Conservation (phyloP, 2,888 invertebrate genomes). For the Fissipunctia ypsillon region DNA sequence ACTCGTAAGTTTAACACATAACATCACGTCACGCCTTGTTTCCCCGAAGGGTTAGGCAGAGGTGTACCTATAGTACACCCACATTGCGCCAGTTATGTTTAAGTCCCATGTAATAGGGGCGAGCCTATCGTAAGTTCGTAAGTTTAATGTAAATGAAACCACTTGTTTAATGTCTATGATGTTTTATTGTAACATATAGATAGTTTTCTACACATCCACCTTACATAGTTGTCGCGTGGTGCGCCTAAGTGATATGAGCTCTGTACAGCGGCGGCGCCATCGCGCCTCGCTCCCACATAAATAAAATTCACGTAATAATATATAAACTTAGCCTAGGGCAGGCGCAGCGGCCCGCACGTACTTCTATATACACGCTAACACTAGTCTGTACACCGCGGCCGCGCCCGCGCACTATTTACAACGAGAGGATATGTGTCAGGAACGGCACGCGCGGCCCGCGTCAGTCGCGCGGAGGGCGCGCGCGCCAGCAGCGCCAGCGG, state of each 20-base stretch:
- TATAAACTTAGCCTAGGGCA: conserved; percentile 78
- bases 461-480: conserved; percentile 87
- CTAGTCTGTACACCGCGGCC: conserved; percentile 76
- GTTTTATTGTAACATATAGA: conserved; percentile 89
- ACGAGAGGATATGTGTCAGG: conserved; percentile 77
- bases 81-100: no score
- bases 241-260: conserved; percentile 88
- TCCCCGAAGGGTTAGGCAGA: no score
- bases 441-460: conserved; percentile 77
- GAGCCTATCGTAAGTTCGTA: no score
- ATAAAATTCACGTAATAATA: conserved; percentile 82
- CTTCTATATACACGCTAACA: conserved; percentile 78
- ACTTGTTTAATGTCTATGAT: conserved; percentile 80
- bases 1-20: not conserved
- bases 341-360: conserved; percentile 71
- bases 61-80: no score
- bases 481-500: conserved; percentile 89
- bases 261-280: conserved; percentile 77
- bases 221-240: conserved; percentile 82
- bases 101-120: no score
- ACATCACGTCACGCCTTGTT: no score
- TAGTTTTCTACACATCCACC: conserved; percentile 88
- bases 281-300: conserved; percentile 74
- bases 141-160: conserved; percentile 75
- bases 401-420: conserved; percentile 75